These are phyloP conservation scores for Paratrypauchen microcephalus DNA, from an alignment of 2,797 vertebrate genomes.

Conservation along the genomic window DNA sequence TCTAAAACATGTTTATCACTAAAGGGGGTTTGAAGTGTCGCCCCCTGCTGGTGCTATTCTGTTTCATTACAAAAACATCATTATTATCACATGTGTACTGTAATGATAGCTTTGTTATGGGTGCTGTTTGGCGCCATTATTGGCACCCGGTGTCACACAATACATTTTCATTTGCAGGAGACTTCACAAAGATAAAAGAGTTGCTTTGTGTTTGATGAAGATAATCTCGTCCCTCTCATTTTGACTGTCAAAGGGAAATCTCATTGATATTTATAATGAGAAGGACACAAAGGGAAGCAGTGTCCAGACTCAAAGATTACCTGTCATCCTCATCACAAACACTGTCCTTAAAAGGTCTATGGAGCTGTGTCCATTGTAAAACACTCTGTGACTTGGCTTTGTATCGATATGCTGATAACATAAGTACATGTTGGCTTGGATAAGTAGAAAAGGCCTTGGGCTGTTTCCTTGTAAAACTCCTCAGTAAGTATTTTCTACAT, in stretches of 20 bases:
- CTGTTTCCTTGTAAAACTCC: neutral
- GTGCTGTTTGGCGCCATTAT: conserved; percentile 1
- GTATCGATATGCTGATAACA: too few species aligned
- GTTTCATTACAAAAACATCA: neutral
- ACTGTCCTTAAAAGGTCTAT: neutral
- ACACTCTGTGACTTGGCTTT: too few species aligned
- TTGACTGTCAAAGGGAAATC: neutral
- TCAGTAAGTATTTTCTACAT: neutral
- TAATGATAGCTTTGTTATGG: neutral
- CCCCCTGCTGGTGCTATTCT: neutral
- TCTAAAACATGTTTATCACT: conserved; percentile 1
- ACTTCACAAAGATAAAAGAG: conserved; percentile 3
- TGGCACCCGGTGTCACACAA: neutral
- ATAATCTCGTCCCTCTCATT: neutral
- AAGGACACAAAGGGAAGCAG: conserved; percentile 1
- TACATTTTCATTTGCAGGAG: conserved; percentile 6
- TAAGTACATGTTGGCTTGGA: neutral
- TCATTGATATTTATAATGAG: conserved; percentile 1
- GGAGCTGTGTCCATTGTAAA: neutral
- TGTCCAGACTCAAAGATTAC: neutral
- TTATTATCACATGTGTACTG: neutral
- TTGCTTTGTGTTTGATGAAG: conserved; percentile 9
- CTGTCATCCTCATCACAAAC: neutral
- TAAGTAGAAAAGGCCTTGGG: neutral
- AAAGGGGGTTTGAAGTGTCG: neutral